A percentile compares a stretch with the other conserved stretches of the same genome.
phyloP scores from a whole-genome alignment of 2,888 invertebrate genomes.

The Ochlodes sylvanus region DNA sequence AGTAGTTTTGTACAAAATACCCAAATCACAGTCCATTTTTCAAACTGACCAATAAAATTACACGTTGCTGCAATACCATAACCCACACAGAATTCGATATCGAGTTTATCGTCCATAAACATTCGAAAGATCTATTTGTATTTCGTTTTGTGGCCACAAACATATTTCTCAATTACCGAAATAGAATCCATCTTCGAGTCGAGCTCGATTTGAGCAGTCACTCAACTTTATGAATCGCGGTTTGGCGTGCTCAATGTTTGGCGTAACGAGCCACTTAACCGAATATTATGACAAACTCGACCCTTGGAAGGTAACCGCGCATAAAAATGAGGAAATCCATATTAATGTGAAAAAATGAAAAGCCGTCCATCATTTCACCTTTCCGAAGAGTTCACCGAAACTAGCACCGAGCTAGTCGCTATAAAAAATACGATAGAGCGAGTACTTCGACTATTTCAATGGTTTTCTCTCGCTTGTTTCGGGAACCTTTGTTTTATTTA shows the following conservation, averaged over 20 bases:
- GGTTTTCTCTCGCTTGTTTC: too few species aligned
- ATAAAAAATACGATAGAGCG: not conserved
- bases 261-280: slow-evolving; percentile 60
- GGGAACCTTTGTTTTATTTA: too few species aligned
- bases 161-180: slow-evolving; percentile 62
- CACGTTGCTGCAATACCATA: too few species aligned
- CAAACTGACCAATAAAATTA: too few species aligned
- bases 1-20: too few species aligned
- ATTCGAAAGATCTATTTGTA: not conserved
- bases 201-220: slow-evolving; percentile 58
- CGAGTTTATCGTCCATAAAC: not conserved
- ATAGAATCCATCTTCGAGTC: slow-evolving; percentile 69
- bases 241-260: slow-evolving; percentile 71
- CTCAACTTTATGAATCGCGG: slow-evolving; percentile 71
- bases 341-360: slow-evolving; percentile 40
- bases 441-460: not conserved
- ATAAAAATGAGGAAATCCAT: slow-evolving; percentile 46
- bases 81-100: not conserved
- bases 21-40: too few species aligned
- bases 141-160: slow-evolving; percentile 33
- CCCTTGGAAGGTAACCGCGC: slow-evolving; percentile 43
- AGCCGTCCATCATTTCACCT: slow-evolving; percentile 28
- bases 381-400: slow-evolving; percentile 5
- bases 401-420: not conserved
- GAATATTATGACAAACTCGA: slow-evolving; percentile 44